Percentiles rank a stretch among this genome's conserved stretches.
Evolutionary conservation across 1,140 invertebrate species (phyloP).

Genomic region (Drosophila rhopaloa): DNA sequence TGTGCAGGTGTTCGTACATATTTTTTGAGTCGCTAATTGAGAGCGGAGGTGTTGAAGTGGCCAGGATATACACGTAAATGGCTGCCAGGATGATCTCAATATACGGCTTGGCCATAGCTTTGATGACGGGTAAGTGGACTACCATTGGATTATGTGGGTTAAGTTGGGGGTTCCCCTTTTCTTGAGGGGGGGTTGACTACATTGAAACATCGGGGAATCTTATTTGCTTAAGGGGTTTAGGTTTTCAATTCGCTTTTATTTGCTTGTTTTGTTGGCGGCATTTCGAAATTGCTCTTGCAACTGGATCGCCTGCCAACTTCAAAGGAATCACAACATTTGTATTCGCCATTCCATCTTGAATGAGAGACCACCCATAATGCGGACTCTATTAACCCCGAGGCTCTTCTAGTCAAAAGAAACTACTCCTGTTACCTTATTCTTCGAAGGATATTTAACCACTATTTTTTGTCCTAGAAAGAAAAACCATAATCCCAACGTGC

Average conservation of each 20-base stretch:
- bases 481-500: conserved; percentile 16
- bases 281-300: conserved; percentile 22
- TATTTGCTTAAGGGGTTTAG: conserved; percentile 9
- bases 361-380: conserved; percentile 29
- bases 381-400: conserved; percentile 28
- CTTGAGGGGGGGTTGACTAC: conserved; percentile 3
- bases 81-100: conserved; percentile 32
- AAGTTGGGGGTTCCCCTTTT: conserved; percentile 1
- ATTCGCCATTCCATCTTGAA: conserved; percentile 9
- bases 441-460: conserved; percentile 11
- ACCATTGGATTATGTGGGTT: not conserved
- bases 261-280: conserved; percentile 24
- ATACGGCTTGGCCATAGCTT: conserved; percentile 17
- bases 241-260: conserved; percentile 27
- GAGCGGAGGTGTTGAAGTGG: conserved; percentile 28
- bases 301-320: conserved; percentile 21
- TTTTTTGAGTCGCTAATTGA: conserved; percentile 69
- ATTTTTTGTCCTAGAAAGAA: not conserved
- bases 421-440: conserved; percentile 7
- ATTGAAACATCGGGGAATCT: conserved; percentile 3
- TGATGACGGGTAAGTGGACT: conserved; percentile 56
- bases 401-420: not conserved
- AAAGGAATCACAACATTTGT: conserved; percentile 42
- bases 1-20: conserved; percentile 10
- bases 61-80: conserved; percentile 48